phyloP scores from a whole-genome alignment of 2,888 invertebrate species.

The Hypomecis atomaria region DNA sequence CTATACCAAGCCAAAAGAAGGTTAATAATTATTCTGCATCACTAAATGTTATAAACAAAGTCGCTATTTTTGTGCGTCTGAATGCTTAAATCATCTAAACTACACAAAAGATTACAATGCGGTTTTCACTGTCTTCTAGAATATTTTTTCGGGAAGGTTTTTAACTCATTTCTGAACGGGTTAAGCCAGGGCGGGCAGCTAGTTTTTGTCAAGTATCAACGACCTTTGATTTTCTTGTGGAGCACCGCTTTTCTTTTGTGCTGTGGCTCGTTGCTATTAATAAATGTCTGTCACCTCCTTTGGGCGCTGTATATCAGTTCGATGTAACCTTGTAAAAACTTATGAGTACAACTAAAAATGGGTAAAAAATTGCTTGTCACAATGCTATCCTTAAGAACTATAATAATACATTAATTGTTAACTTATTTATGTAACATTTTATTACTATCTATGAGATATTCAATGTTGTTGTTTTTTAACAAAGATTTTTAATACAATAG shows the following conservation, averaged over 20 bases:
- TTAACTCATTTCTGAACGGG: too few relatives aligned
- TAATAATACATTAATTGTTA: background rate
- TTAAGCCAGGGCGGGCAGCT: too few relatives aligned
- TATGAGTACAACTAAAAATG: background rate
- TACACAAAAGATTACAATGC: too few relatives aligned
- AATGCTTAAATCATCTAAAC: too few relatives aligned
- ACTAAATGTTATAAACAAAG: too few relatives aligned
- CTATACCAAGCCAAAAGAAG: background rate
- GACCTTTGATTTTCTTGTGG: background rate
- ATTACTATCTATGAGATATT: conserved; percentile 29
- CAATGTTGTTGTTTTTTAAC: conserved; percentile 8
- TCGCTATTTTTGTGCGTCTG: too few relatives aligned
- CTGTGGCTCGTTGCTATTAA: background rate
- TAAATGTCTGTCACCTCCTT: background rate
- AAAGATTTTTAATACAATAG: background rate
- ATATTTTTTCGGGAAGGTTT: background rate
- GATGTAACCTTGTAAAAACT: background rate
- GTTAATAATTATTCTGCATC: too few relatives aligned
- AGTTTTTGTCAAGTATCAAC: background rate
- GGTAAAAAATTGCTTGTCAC: conserved; percentile 9
- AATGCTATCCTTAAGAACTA: background rate
- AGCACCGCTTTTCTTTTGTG: background rate
- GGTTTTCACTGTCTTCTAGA: background rate
- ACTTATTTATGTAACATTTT: conserved; percentile 6
- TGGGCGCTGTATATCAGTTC: background rate